Base-by-base conservation (phyloP, 2,113 vertebrate genomes). In the Cebus imitator region DNA sequence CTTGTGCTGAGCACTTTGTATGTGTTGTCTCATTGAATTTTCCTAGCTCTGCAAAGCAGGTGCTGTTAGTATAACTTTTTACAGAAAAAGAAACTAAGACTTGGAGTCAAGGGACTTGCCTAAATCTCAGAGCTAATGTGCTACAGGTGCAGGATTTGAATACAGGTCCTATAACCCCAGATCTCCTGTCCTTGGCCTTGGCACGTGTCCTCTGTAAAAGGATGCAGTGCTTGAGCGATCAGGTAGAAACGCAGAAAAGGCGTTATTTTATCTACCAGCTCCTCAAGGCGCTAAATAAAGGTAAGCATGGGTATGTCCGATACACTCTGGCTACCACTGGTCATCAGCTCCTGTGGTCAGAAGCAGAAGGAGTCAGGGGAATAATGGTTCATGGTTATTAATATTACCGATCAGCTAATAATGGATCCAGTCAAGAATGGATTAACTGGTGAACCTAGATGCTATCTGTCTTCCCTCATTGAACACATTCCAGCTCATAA, bases 281-380 rank as follows among this genome's bases (percentile, higher is more conserved):
- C 12, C 83, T 58, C 27, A 23, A 48, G 27, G 11, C 68, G 16
- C 57, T 37, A 6, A 13, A 12, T 61, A 52, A 40, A 88, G 66
- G 64, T 58, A 32, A 90, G 48, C 37, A 0, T 30, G 37, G 37
- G n/a, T 35, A 0, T 57, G 43, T 35, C 6, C 2, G 48, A 23
- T 20, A 17, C 11, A 2, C 32, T 5, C 25, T 21, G 8, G 48
- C 27, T 0, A 8, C 25, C 35, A 0, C 3, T 30, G 35, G 10
- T 66, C 45, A 55, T 45, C 90, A 48, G 82, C 5, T 48, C 25
- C 79, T n/a, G 11, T 58, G 61, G 43, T 66, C 64, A 48, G 58
- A 79, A 14, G 37, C 61, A 55, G n/a, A 43, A 2, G 40, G 52
- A n/a, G 16, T 1, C 18, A 27, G 72, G 37, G 45, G 64, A 25